These are phyloP conservation scores for Trypoxylon attenuatum DNA, from an alignment of 2,888 invertebrate genomes.

Conservation along the genomic window DNA sequence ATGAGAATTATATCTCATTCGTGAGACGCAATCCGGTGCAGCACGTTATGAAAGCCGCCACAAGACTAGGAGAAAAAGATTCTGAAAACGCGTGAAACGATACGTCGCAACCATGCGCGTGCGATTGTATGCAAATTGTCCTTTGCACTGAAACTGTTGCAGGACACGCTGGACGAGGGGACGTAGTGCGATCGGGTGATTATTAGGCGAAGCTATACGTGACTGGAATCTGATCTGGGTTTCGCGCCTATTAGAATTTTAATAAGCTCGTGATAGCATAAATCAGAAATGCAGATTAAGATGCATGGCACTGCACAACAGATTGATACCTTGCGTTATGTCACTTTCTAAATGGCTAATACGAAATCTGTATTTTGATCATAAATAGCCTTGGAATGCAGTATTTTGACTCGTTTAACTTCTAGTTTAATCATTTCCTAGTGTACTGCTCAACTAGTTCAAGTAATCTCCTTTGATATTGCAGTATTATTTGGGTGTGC, in stretches of 20 bases:
- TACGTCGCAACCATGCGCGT: slow-evolving; percentile 46
- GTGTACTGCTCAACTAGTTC: too few species aligned
- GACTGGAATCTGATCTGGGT: slow-evolving; percentile 33
- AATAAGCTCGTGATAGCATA: slow-evolving; percentile 23
- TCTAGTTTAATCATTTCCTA: too few species aligned
- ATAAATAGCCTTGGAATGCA: too few species aligned
- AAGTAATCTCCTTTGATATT: too few species aligned
- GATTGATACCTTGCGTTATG: too few species aligned
- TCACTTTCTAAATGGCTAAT: too few species aligned
- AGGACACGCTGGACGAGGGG: slow-evolving; percentile 24
- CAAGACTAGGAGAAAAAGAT: slow-evolving; percentile 23
- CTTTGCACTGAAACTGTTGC: slow-evolving; percentile 22
- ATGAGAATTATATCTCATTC: slow-evolving; percentile 21
- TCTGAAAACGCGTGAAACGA: slow-evolving; percentile 53
- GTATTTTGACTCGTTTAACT: too few species aligned
- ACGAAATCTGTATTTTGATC: too few species aligned
- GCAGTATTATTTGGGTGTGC: too few species aligned
- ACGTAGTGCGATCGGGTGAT: slow-evolving; percentile 42
- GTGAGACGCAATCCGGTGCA: slow-evolving; percentile 8
- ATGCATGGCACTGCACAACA: too few species aligned
- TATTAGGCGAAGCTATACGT: slow-evolving; percentile 48
- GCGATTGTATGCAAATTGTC: slow-evolving; percentile 57
- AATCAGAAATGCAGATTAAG: not conserved
- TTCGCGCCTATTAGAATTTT: slow-evolving; percentile 14
- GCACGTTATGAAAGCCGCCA: not conserved